Evolutionary conservation across 2,888 invertebrate species (phyloP), one percentile per base, ranked within the genome.

Genomic region (Teleiodes luculella): DNA sequence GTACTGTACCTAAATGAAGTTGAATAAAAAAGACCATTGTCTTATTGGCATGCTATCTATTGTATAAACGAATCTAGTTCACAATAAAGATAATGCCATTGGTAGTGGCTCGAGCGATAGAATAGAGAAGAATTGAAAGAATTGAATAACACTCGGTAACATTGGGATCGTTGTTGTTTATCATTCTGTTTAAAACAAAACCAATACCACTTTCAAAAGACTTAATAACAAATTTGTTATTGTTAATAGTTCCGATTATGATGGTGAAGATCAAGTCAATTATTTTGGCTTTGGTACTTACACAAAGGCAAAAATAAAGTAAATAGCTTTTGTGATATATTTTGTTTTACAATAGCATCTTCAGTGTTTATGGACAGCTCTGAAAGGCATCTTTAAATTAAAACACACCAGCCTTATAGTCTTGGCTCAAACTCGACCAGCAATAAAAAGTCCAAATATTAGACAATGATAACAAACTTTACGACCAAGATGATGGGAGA

Each of bases 401-500:
- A 60, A 58, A 57, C 59, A 57, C 57, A 53, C 55, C 55, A 43
- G 52, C 53, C 56, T 49, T 46, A n/a, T n/a, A 61, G 47, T 55
- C 52, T 57, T 30, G 49, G 53, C 47, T 48, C 47, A 52, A 68
- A 64, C 67, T 64, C 63, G 71, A 65, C 67, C 63, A 64, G 73
- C 76, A 79, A 78, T 78, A 80, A 82, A 79, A 72, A 69, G 63
- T 62, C 67, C 73, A 82, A 84, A 86, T 80, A 84, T 84, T 84
- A 78, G 72, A 70, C 74, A 65, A 74, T 72, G 83, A 83, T 83
- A 81, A 81, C 76, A 72, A 70, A 68, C 65, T 76, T 76, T 73
- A 77, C 67, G 64, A 64, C 57, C 60, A 58, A 63, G 66, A 68
- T 66, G 62, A 71, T 67, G 72, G 69, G 64, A 70, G 73, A 76